Conservation (phyloP, 2,113 vertebrate genomes). For the Otis tarda region DNA sequence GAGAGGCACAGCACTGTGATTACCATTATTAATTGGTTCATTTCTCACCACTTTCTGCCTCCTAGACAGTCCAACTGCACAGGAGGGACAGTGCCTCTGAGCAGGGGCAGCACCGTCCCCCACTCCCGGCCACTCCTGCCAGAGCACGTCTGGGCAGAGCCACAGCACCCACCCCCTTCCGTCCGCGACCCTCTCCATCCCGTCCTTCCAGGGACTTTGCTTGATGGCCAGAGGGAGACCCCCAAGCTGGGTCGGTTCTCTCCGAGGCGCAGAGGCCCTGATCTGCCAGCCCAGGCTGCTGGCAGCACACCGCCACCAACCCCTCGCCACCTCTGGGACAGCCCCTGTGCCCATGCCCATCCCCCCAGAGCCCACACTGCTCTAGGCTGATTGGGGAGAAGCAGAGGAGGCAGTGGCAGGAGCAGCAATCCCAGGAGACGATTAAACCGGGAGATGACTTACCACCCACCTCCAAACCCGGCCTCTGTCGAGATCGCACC, state of each 20-base stretch:
- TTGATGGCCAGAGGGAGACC: neutral
- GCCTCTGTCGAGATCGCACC: neutral
- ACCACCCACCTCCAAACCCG: neutral
- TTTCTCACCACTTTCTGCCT: constrained; percentile 44
- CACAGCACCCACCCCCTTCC: neutral
- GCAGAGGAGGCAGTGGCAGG: neutral
- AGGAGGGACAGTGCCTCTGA: fast-evolving
- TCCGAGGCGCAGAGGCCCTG: fast-evolving
- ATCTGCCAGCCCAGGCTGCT: neutral
- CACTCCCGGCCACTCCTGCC: neutral
- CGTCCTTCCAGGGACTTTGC: neutral
- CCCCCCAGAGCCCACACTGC: neutral
- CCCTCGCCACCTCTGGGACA: neutral
- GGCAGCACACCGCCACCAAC: neutral
- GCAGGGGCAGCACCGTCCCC: neutral
- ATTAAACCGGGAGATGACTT: neutral
- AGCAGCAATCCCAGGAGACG: neutral
- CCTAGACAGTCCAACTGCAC: neutral
- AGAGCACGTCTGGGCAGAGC: neutral
- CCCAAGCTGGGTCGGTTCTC: neutral
- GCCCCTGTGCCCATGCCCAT: neutral
- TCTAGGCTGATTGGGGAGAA: neutral
- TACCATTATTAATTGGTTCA: constrained; percentile 29
- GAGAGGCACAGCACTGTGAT: neutral
- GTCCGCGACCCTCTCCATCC: neutral